These are phyloP conservation scores for Ramphastos sulfuratus DNA, from an alignment of 2,113 vertebrate genomes.

Conservation along the genomic window DNA sequence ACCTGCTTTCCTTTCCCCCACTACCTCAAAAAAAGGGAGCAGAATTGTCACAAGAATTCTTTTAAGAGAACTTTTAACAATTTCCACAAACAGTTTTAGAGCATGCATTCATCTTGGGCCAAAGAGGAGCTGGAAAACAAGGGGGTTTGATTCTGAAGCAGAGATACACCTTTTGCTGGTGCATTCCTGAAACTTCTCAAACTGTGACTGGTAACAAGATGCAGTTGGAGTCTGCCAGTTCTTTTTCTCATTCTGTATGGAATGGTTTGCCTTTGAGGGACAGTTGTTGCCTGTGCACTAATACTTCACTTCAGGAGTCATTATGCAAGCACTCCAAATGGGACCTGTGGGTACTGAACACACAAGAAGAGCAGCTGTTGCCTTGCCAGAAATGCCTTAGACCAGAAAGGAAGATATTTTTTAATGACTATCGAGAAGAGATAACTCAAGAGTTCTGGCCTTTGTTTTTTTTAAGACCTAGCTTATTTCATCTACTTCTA, in stretches of 20 bases:
- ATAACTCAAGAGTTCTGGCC: background rate
- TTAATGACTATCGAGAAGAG: background rate
- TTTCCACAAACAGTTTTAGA: too few relatives aligned
- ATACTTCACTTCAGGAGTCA: background rate
- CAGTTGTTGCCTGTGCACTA: background rate
- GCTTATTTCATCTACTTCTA: background rate
- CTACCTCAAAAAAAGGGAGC: background rate
- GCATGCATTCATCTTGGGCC: background rate
- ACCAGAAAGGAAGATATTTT: background rate
- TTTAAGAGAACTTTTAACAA: background rate
- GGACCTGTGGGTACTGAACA: background rate
- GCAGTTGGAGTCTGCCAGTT: background rate
- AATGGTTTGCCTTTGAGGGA: slow-evolving; percentile 19
- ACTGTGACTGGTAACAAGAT: background rate
- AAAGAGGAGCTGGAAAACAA: background rate
- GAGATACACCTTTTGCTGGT: background rate
- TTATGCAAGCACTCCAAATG: background rate
- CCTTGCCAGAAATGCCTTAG: background rate
- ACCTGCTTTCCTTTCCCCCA: background rate
- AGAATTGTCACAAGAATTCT: background rate
- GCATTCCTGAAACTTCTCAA: background rate
- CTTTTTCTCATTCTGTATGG: background rate
- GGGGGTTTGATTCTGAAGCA: background rate
- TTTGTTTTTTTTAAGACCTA: background rate
- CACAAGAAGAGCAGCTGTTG: background rate